Conservation (phyloP, 1,140 invertebrate species). For the Trichonephila clavata region DNA sequence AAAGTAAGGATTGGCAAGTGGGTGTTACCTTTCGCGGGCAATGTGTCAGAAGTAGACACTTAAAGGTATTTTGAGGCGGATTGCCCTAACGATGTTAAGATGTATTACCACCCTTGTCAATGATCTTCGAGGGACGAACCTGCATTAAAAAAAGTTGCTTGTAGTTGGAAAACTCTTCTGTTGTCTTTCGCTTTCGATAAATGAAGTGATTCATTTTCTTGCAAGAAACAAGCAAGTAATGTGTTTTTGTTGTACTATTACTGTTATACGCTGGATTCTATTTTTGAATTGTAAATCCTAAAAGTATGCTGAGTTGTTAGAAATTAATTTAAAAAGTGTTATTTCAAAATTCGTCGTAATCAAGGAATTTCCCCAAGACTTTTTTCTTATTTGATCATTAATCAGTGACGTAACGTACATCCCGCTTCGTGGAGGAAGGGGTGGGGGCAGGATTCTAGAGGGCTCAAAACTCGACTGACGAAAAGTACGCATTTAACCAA, state of each 20-base stretch:
- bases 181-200: background rate
- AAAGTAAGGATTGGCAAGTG: constrained; percentile 62
- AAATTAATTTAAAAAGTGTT: background rate
- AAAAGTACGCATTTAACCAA: too few species aligned
- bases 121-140: background rate
- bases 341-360: too few species aligned
- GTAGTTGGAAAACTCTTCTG: background rate
- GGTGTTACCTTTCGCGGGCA: constrained; percentile 45
- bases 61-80: constrained; percentile 67
- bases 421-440: too few species aligned
- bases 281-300: background rate
- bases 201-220: background rate
- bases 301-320: background rate
- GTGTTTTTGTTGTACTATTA: background rate
- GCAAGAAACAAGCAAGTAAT: background rate
- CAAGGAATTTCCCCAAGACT: too few species aligned
- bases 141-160: background rate
- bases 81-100: constrained; percentile 71
- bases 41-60: constrained; percentile 73
- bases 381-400: too few species aligned
- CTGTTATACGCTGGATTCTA: background rate
- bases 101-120: constrained; percentile 71
- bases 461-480: too few species aligned
- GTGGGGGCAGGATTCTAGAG: too few species aligned
- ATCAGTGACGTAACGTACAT: too few species aligned